Evolutionary conservation across 2,113 vertebrate species (phyloP).

Genomic region (Muntiacus reevesi): DNA sequence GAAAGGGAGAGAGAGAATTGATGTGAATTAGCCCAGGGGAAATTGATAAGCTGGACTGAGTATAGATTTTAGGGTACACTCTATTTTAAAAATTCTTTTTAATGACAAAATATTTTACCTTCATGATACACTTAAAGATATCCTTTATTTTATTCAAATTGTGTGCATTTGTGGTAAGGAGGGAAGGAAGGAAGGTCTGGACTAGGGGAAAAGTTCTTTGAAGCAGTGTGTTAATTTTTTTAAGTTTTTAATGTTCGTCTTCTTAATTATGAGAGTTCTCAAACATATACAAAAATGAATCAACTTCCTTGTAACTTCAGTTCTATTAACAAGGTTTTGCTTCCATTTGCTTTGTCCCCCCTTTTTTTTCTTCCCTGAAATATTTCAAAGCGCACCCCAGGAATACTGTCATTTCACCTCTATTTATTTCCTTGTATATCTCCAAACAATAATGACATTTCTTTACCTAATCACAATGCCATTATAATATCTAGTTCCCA

Average conservation of each 20-base stretch:
- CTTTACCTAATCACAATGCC: background rate
- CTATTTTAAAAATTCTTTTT: background rate
- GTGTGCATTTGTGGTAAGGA: background rate
- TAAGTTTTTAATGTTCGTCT: background rate
- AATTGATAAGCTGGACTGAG: background rate
- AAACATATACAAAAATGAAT: background rate
- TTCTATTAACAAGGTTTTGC: background rate
- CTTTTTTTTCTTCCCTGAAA: background rate
- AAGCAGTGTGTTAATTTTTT: background rate
- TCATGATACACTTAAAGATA: background rate
- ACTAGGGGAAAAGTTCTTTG: background rate
- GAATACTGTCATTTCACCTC: background rate
- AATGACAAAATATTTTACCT: background rate
- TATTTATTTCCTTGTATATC: background rate
- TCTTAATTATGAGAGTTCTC: background rate
- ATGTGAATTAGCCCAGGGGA: background rate
- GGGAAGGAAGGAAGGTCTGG: background rate
- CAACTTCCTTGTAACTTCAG: background rate
- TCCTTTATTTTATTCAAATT: constrained; percentile 30
- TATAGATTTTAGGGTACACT: background rate
- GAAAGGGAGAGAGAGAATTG: background rate
- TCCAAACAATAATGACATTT: background rate
- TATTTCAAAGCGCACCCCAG: background rate
- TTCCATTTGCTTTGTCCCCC: background rate
- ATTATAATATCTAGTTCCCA: background rate